Percentiles rank a stretch among this genome's conserved stretches.
phyloP scores from a whole-genome alignment of 2,888 invertebrate genomes.

The Napeogenes inachia region DNA sequence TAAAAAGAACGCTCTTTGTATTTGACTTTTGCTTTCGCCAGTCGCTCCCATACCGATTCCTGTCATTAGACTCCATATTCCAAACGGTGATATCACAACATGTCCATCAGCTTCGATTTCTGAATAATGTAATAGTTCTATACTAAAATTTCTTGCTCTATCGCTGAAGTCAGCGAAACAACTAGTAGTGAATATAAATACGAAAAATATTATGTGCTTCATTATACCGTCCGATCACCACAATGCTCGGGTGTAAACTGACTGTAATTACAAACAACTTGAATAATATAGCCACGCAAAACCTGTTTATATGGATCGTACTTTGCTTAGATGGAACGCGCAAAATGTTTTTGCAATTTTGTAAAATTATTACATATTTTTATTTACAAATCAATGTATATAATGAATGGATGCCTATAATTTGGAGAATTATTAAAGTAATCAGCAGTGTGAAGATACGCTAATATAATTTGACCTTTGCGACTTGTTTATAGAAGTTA shows the following conservation, averaged over 20 bases:
- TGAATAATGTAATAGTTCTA: conserved; percentile 62
- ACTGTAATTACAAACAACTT: conserved; percentile 22
- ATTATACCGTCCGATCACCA: conserved; percentile 44
- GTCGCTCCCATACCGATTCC: conserved; percentile 63
- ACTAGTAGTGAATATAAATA: conserved; percentile 42
- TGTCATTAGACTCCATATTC: conserved; percentile 72
- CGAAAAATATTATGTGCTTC: conserved; percentile 44
- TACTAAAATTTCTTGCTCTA: conserved; percentile 63
- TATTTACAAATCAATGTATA: too few species aligned
- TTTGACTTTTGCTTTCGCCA: conserved; percentile 53
- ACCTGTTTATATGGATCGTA: conserved; percentile 8
- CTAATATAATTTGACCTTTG: too few species aligned
- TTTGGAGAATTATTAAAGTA: too few species aligned
- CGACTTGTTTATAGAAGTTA: too few species aligned
- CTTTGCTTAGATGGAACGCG: conserved; percentile 6
- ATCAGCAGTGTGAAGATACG: too few species aligned
- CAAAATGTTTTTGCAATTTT: conserved; percentile 29
- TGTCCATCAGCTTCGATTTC: conserved; percentile 58
- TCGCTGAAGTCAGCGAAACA: conserved; percentile 59
- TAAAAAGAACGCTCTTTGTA: conserved; percentile 55
- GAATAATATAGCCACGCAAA: conserved; percentile 9
- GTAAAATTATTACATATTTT: too few species aligned
- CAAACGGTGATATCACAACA: conserved; percentile 69
- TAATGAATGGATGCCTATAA: too few species aligned
- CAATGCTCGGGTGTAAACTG: conserved; percentile 49